Percentiles rank a stretch among this genome's conserved stretches.
phyloP scores from a whole-genome alignment of 2,797 vertebrate species.

The Sitta carolinensis region DNA sequence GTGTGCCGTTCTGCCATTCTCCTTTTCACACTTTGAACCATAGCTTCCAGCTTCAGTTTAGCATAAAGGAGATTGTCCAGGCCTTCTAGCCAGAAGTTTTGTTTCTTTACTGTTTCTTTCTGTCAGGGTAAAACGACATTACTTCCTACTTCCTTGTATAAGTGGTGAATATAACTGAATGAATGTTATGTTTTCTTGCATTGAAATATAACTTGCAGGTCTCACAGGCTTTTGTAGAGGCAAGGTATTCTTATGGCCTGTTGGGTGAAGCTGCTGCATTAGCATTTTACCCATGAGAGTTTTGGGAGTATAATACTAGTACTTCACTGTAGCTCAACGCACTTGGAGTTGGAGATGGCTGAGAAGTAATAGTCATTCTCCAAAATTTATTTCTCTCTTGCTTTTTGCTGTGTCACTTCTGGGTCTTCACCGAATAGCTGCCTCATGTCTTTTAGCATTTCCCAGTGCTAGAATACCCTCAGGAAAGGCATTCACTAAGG shows the following conservation, averaged over 20 bases:
- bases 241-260: neutral
- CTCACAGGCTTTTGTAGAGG: neutral
- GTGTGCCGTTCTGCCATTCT: neutral
- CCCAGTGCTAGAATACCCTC: neutral
- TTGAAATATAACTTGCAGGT: neutral
- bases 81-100: neutral
- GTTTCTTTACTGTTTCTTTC: neutral
- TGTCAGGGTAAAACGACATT: neutral
- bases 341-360: neutral
- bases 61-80: neutral
- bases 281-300: neutral
- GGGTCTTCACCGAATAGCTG: neutral
- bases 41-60: neutral
- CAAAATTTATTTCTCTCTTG: neutral
- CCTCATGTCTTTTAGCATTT: neutral
- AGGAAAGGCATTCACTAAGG: neutral
- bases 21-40: neutral
- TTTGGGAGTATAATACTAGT: neutral
- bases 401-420: neutral
- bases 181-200: neutral
- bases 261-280: neutral
- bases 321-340: fast-evolving
- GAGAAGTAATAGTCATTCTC: neutral
- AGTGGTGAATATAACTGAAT: neutral
- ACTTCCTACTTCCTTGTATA: neutral